Evolutionary conservation across 2,888 invertebrate genomes (phyloP), one percentile per base, ranked within the genome.

Genomic region (Pyralis farinalis): DNA sequence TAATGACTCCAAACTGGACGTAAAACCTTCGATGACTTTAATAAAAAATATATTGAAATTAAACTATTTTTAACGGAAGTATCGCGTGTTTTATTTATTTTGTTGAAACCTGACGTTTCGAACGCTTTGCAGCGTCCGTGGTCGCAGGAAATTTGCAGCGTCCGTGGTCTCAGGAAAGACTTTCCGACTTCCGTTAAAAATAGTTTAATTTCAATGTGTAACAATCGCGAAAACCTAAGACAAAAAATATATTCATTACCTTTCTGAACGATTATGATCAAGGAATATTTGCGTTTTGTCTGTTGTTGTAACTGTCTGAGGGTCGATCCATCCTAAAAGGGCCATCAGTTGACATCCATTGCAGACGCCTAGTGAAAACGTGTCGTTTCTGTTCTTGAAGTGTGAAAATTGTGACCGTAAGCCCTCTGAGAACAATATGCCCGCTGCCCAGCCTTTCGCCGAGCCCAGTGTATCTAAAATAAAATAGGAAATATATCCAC

Each of bases 271-370:
- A 70, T 99, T 99, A 53, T 95, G 96, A 53, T 95, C 93, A 12
- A 99, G 78, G 47, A 94, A 91, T 43, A 97, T 90, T 55, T 93
- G 91, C 1, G 88, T 76, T 44, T 56, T 71, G 34, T 53, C 64
- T 3, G 59, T 57, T 35, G 61, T 67, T 0, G 58, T 50, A 1
- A 59, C 54, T 0, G 63, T 53, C 7, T 81, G 71, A 1, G 87
- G 85, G 31, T 95, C 95, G 34, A 99, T 90, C 97, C 97, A 98
- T 3, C 98, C 98, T 4, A 99, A 91, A 12, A 97, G 80, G 3
- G 95, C 96, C 97, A 99, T 96, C 50, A 99, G 83, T 71, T 99
- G 99, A 67, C 99, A 99, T 0, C 99, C 99, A 75, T 99, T 99
- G 71, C 99, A 99, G n/a, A 98, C 95, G 21, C 99, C 99, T 51